Base-by-base conservation (phyloP, 1,140 invertebrate genomes). In the Aphelenchoides avenae region DNA sequence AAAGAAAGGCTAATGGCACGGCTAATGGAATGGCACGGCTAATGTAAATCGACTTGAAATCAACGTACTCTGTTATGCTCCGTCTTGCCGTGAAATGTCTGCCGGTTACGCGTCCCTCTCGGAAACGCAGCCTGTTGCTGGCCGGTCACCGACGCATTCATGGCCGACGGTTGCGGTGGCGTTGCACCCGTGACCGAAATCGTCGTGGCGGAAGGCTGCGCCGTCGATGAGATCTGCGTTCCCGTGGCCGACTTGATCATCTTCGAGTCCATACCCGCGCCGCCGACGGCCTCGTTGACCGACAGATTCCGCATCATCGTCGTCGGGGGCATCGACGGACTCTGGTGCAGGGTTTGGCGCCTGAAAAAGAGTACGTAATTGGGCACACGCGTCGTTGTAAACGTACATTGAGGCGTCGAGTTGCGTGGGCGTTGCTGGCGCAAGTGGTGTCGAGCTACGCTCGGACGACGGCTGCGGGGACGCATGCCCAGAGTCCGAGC, bases 81-180 rank as follows among this genome's bases (percentile, higher is more conserved):
- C 24, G 73, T 75, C 46, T 75, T 77, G 13, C 73, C 73, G 34
- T 75, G 73, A 64, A 75, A 75, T 6, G 73, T 75, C 52, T 75
- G 75, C 13, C 73, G 57, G 52, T 75, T 77, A 1, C 73, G 44
- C 7, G 72, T 63, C 20, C 70, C 65, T 43, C 73, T 40, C 1
- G 75, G 75, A 61, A 75, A 77, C n/a, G n/a, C n/a, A n/a, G n/a
- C n/a, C n/a, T n/a, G n/a, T n/a, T n/a, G n/a, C n/a, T n/a, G n/a
- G n/a, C n/a, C n/a, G n/a, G n/a, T n/a, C n/a, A n/a, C n/a, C n/a
- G n/a, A n/a, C n/a, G n/a, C n/a, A n/a, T n/a, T n/a, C n/a, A n/a
- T n/a, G n/a, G n/a, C n/a, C n/a, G n/a, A n/a, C n/a, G n/a, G n/a
- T n/a, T n/a, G n/a, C n/a, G n/a, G 15, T 29, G 33, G 18, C 20